Percentiles rank a stretch among this genome's conserved stretches.
Evolutionary conservation across 2,113 vertebrate species (phyloP).

Genomic region (Siniperca chuatsi): DNA sequence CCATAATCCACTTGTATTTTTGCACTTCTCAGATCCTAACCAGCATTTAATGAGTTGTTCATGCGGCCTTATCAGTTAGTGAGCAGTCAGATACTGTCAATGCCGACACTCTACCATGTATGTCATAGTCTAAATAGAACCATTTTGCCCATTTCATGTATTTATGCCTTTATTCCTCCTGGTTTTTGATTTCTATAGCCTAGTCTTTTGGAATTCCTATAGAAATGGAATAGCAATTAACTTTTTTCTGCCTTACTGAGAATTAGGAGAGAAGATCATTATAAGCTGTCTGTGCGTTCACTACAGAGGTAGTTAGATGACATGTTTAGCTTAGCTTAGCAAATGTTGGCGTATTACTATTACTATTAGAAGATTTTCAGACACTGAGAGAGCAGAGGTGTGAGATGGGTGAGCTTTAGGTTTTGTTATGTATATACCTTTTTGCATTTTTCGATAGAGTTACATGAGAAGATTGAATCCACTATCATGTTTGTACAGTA

Average conservation of each 20-base stretch:
- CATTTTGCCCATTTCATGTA: not conserved
- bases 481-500: too few relatives aligned
- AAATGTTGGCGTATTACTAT: not conserved
- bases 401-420: not conserved
- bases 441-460: too few relatives aligned
- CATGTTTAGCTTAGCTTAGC: not conserved
- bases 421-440: not conserved
- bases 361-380: not conserved
- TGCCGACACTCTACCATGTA: not conserved
- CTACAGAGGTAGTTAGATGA: not conserved
- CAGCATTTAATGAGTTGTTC: constrained; percentile 38
- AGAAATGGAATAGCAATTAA: too few relatives aligned
- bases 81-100: constrained; percentile 22
- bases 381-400: not conserved
- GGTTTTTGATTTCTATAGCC: not conserved
- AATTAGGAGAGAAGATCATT: not conserved
- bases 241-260: not conserved
- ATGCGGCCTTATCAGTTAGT: constrained; percentile 36
- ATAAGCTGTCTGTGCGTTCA: not conserved
- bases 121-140: not conserved
- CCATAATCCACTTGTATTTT: constrained; percentile 42
- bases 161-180: not conserved
- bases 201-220: not conserved
- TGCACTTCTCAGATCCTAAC: constrained; percentile 21
- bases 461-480: not conserved